A percentile compares a stretch with the other conserved stretches of the same genome.
Evolutionary conservation across 1,140 invertebrate genomes (phyloP).

Genomic region (Centruroides vittatus): DNA sequence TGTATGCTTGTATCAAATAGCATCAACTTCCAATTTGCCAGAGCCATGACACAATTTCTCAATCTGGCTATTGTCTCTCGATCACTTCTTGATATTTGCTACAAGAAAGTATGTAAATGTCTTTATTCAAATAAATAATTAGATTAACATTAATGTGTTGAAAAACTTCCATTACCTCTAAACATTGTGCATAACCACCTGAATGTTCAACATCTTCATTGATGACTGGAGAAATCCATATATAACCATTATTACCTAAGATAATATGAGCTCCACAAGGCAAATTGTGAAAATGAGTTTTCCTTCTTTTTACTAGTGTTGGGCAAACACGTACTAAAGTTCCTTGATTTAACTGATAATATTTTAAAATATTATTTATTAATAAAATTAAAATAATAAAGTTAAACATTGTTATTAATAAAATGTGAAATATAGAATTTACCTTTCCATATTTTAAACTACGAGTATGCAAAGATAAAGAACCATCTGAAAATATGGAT

Average conservation of each 20-base stretch:
- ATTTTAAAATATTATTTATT: too few species aligned
- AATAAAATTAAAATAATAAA: too few species aligned
- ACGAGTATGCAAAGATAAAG: slow-evolving; percentile 83
- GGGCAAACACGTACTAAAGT: slow-evolving; percentile 81
- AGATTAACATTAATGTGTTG: too few species aligned
- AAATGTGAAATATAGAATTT: slow-evolving; percentile 11
- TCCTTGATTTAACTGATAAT: slow-evolving; percentile 56
- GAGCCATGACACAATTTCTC: slow-evolving; percentile 72
- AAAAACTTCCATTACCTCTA: slow-evolving; percentile 33
- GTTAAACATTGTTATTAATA: too few species aligned
- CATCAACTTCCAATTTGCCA: slow-evolving; percentile 72
- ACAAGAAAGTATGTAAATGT: slow-evolving; percentile 22
- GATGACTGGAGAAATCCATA: slow-evolving; percentile 74
- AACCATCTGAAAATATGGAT: slow-evolving; percentile 77
- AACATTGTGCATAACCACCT: slow-evolving; percentile 64
- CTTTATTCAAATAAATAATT: too few species aligned
- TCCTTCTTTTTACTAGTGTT: slow-evolving; percentile 80
- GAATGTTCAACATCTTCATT: slow-evolving; percentile 45
- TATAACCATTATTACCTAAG: slow-evolving; percentile 90
- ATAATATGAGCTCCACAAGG: slow-evolving; percentile 81
- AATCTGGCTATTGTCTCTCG: slow-evolving; percentile 71
- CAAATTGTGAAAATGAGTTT: slow-evolving; percentile 92
- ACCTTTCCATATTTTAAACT: slow-evolving; percentile 96
- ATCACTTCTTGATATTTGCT: slow-evolving; percentile 52
- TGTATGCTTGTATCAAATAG: slow-evolving; percentile 84